Evolutionary conservation across 1,140 invertebrate species (phyloP).

Genomic region (Caenorhabditis remanei): DNA sequence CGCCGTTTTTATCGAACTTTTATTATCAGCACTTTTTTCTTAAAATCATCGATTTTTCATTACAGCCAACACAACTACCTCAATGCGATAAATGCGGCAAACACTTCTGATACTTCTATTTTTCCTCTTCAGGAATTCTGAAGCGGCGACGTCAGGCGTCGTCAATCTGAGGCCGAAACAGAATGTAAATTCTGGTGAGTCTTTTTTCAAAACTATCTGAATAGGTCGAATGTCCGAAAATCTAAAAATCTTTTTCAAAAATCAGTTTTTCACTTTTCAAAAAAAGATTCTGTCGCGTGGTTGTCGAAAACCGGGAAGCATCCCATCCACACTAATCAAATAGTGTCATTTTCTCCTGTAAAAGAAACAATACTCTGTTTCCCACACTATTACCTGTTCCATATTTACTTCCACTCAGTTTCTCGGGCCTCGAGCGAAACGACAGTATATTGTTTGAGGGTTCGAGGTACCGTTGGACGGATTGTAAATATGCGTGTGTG

Average conservation of each 20-base stretch:
- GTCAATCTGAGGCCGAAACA: constrained; percentile 50
- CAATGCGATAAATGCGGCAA: constrained; percentile 52
- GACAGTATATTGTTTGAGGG: not conserved
- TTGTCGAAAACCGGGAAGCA: not conserved
- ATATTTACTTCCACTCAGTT: not conserved
- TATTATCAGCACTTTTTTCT: not conserved
- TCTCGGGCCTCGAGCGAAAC: constrained; percentile 9
- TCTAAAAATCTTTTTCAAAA: not conserved
- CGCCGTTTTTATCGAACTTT: not conserved
- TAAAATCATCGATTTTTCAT: constrained; percentile 1
- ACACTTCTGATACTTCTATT: not conserved
- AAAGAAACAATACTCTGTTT: constrained; percentile 1
- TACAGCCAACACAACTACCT: constrained; percentile 32
- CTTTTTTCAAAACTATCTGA: constrained; percentile 5
- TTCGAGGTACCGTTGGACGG: no score
- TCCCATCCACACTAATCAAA: constrained; percentile 1
- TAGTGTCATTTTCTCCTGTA: not conserved
- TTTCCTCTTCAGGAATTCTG: not conserved
- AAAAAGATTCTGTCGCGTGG: not conserved
- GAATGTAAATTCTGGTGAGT: constrained; percentile 52
- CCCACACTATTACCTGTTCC: not conserved
- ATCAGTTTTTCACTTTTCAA: not conserved
- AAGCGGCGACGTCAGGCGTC: not conserved
- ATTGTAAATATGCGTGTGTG: not conserved
- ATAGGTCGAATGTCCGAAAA: not conserved